phyloP scores from a whole-genome alignment of 2,113 vertebrate genomes.

The Numenius arquata region DNA sequence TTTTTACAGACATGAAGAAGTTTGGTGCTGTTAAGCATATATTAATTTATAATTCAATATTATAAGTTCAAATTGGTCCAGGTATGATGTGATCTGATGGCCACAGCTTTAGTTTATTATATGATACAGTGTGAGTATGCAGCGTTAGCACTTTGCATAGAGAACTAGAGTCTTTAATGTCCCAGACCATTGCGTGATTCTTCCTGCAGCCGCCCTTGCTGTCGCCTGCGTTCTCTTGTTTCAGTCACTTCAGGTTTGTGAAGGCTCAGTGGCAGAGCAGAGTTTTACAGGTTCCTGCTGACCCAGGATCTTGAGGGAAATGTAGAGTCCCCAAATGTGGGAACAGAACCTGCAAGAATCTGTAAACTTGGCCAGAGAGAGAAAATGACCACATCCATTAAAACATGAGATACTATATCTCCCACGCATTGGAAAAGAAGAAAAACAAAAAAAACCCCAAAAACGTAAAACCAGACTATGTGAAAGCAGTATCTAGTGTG shows the following conservation, averaged over 20 bases:
- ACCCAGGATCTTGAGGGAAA: background rate
- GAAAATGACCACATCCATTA: constrained; percentile 11
- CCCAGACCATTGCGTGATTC: background rate
- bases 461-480: background rate
- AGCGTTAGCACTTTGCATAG: background rate
- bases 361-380: background rate
- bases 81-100: background rate
- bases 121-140: background rate
- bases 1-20: background rate
- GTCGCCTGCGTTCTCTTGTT: background rate
- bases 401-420: background rate
- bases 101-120: background rate
- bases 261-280: background rate
- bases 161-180: background rate
- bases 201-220: background rate
- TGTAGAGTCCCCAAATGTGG: background rate
- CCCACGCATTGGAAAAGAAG: background rate
- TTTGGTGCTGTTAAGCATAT: background rate
- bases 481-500: background rate
- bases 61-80: background rate
- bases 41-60: background rate
- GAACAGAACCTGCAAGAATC: background rate
- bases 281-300: background rate
- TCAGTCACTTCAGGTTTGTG: background rate
- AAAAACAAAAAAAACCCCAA: background rate